Evolutionary conservation across 2,888 invertebrate genomes (phyloP).

Genomic region (Drosophila diplacantha): DNA sequence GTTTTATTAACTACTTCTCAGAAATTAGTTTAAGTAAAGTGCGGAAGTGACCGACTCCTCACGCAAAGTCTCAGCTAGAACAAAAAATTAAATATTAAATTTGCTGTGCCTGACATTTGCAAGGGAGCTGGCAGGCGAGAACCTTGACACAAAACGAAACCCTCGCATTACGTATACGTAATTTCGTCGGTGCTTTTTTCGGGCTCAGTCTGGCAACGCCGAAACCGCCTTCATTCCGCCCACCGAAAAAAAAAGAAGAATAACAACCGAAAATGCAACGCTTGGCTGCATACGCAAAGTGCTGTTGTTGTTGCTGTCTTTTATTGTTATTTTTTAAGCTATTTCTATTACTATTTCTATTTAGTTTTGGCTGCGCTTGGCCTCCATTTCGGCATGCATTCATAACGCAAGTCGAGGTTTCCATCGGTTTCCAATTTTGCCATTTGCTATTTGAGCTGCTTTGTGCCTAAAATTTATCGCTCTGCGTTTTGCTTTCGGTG

Average conservation of each 20-base stretch:
- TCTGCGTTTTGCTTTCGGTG: constrained; percentile 38
- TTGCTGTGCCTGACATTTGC: not conserved
- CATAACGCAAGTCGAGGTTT: constrained; percentile 71
- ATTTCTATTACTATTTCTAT: constrained; percentile 58
- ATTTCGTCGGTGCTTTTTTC: constrained; percentile 21
- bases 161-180: constrained; percentile 51
- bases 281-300: constrained; percentile 65
- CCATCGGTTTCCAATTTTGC: constrained; percentile 72
- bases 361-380: constrained; percentile 71
- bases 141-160: constrained; percentile 34
- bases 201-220: constrained; percentile 61
- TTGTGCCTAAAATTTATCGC: constrained; percentile 70
- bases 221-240: constrained; percentile 1
- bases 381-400: constrained; percentile 72
- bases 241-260: not conserved
- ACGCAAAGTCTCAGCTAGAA: not conserved
- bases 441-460: constrained; percentile 61
- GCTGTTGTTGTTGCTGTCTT: constrained; percentile 24
- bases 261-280: constrained; percentile 61
- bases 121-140: not conserved
- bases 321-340: constrained; percentile 32
- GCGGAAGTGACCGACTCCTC: constrained; percentile 56
- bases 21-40: constrained; percentile 53
- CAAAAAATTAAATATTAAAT: constrained; percentile 49
- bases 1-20: constrained; percentile 68